Evolutionary conservation across 2,888 invertebrate species (phyloP).

Genomic region (Macrosoma leucophasiata): DNA sequence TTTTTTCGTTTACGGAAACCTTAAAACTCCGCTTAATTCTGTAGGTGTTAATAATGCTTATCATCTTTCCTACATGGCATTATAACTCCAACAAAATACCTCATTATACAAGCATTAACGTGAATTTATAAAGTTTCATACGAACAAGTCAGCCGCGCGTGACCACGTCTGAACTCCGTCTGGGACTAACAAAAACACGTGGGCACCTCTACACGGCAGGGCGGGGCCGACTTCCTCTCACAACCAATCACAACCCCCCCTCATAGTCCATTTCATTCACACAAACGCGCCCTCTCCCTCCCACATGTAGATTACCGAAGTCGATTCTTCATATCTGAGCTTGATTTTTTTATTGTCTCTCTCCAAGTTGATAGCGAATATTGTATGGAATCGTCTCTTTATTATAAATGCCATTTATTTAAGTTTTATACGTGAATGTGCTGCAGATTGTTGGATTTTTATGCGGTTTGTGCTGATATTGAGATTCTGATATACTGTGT

Average conservation of each 20-base stretch:
- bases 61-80: no score
- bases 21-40: no score
- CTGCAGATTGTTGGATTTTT: constrained; percentile 11
- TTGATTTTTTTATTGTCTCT: constrained; percentile 58
- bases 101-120: no score
- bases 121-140: constrained; percentile 29
- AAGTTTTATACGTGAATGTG: constrained; percentile 15
- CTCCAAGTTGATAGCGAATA: constrained; percentile 43
- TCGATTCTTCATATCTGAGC: constrained; percentile 60
- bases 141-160: constrained; percentile 33
- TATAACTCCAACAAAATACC: no score
- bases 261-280: constrained; percentile 30
- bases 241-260: constrained; percentile 33
- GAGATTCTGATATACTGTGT: neutral
- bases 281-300: constrained; percentile 32
- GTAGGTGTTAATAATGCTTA: no score
- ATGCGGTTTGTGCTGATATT: constrained; percentile 1
- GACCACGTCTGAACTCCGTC: constrained; percentile 38
- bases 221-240: constrained; percentile 32
- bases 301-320: constrained; percentile 50
- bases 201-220: constrained; percentile 36
- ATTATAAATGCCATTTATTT: constrained; percentile 12
- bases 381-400: constrained; percentile 39
- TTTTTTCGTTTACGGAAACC: no score
- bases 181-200: constrained; percentile 60